Percentiles rank a stretch among this genome's conserved stretches.
These are phyloP conservation scores for Leptosomus discolor DNA, from an alignment of 2,113 vertebrate species.

Conservation along the genomic window DNA sequence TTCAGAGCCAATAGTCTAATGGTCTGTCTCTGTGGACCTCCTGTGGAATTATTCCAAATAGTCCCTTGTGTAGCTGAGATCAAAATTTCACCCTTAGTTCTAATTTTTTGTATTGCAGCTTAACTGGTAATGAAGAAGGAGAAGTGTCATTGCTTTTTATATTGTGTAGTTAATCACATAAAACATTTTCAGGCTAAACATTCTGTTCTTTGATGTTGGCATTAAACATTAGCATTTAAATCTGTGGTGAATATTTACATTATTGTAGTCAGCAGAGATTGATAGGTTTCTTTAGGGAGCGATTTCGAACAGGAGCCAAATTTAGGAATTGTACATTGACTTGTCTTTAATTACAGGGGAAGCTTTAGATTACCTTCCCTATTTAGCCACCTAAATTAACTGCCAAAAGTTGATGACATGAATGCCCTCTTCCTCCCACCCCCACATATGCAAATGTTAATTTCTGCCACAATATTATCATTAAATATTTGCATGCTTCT, in stretches of 20 bases:
- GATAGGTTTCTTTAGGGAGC: constrained; percentile 53
- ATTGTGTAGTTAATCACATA: constrained; percentile 12
- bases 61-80: constrained; percentile 22
- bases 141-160: constrained; percentile 1
- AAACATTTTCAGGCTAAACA: neutral
- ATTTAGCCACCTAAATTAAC: constrained; percentile 45
- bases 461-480: neutral
- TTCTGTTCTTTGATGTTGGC: constrained; percentile 8
- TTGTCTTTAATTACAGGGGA: constrained; percentile 44
- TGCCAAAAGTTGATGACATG: constrained; percentile 19
- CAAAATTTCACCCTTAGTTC: constrained; percentile 29
- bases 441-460: neutral
- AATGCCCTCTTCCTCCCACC: neutral
- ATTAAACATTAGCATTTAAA: constrained; percentile 42
- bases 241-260: constrained; percentile 52
- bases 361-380: constrained; percentile 39
- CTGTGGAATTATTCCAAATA: constrained; percentile 37
- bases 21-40: constrained; percentile 25
- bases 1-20: constrained; percentile 37
- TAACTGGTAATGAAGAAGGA: constrained; percentile 11
- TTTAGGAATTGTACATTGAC: constrained; percentile 35
- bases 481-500: neutral
- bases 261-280: constrained; percentile 42
- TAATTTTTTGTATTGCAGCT: neutral
- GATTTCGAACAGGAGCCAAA: constrained; percentile 39